Evolutionary conservation across 2,113 vertebrate species (phyloP).

Genomic region (Cyanoramphus novaezelandiae): DNA sequence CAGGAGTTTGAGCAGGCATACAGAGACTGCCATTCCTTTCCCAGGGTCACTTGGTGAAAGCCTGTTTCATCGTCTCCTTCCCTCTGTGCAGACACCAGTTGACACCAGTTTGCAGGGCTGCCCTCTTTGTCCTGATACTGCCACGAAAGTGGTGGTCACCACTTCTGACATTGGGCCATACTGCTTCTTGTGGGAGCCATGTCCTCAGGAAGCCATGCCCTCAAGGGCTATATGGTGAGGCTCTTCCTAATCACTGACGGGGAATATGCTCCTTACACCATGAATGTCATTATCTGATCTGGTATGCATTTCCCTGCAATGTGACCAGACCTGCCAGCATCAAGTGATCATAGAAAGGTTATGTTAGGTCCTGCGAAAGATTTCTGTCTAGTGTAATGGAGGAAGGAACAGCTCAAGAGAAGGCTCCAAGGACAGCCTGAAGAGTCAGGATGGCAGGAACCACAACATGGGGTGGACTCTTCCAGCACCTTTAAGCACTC

Average conservation of each 20-base stretch:
- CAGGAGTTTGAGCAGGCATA: neutral
- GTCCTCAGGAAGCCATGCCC: neutral
- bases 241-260: neutral
- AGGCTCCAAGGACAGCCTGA: neutral
- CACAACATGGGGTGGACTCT: neutral
- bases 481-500: neutral
- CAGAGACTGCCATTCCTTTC: neutral
- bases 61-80: neutral
- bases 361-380: neutral
- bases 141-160: fast-evolving
- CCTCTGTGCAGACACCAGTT: fast-evolving
- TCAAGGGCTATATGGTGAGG: neutral
- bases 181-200: neutral
- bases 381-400: neutral
- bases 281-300: neutral
- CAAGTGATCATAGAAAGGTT: neutral
- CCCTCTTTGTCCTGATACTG: neutral
- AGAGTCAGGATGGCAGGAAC: neutral
- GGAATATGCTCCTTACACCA: neutral
- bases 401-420: neutral
- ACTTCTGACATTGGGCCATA: neutral
- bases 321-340: neutral
- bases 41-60: neutral
- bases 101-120: neutral
- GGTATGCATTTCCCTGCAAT: neutral